Conservation (phyloP, 2,113 vertebrate genomes). For the Aplodontia rufa region DNA sequence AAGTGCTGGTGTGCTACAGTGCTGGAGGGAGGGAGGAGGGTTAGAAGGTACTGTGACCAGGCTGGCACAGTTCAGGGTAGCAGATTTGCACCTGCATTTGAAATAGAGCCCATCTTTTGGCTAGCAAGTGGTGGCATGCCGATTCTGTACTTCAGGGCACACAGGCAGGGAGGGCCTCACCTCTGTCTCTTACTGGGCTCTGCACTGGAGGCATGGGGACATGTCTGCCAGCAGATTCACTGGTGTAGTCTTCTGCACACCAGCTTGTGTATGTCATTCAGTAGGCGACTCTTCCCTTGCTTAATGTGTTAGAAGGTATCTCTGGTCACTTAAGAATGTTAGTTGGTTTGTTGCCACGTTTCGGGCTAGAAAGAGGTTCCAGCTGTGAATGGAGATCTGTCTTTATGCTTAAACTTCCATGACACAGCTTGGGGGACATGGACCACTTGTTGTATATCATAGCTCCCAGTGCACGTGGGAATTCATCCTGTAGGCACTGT, state of each 20-base stretch:
- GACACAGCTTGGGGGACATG: too few relatives aligned
- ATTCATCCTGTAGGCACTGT: neutral
- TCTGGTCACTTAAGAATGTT: neutral
- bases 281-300: neutral
- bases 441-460: rapidly evolving
- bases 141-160: too few relatives aligned
- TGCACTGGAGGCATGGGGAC: neutral
- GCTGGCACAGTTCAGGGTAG: neutral
- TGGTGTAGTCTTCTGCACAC: neutral
- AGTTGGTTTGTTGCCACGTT: neutral
- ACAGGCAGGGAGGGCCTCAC: neutral
- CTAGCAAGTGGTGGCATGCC: too few relatives aligned
- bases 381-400: neutral
- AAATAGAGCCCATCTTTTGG: neutral
- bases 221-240: neutral
- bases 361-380: neutral
- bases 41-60: neutral
- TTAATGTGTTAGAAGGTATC: neutral
- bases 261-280: neutral
- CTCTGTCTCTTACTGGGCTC: neutral
- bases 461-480: neutral
- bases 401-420: rapidly evolving
- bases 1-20: neutral
- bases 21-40: neutral
- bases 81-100: neutral